Base-by-base conservation (phyloP, 2,113 vertebrate genomes). In the Gymnorhina tibicen region DNA sequence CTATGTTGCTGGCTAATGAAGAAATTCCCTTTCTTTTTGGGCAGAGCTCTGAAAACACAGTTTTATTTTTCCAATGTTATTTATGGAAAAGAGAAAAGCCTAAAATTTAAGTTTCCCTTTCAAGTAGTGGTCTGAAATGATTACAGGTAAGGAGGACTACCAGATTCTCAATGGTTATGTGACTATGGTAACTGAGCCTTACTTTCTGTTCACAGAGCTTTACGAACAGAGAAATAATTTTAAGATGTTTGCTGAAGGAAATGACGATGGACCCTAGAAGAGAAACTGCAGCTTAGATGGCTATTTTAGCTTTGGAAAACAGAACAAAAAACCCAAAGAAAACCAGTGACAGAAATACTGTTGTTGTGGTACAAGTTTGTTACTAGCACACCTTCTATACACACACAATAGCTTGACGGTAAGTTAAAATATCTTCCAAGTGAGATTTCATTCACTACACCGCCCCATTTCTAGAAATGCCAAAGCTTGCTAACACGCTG, bases 321-420 rank as follows among this genome's bases (percentile, higher is more conserved):
- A 87, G 95, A 95, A 95, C 79, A 64, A 91, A 83, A 84, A 81
- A 3, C 69, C 78, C 88, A 87, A 46, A 95, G 91, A 93, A 96
- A 96, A 97, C 97, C 94, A 97, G 97, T 97, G 97, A 97, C 94
- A 98, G 97, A 95, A 96, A 96, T 98, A 98, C 94, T 97, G 97
- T 97, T 97, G 97, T 97, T 91, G 93, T 97, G 97, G 97, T 97
- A 98, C 95, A 97, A 76, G 86, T 95, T 94, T 96, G 97, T 96
- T 93, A 97, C 95, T 81, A 96, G 95, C 95, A 97, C 92, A 94
- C 88, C 86, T 97, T 97, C 96, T 92, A 77, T 80, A 91, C 91
- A 85, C 79, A 81, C 53, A 91, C 92, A 76, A 80, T 75, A 93
- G 95, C 85, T 85, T 63, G 94, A 94, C 60, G 87, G 98, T 96